phyloP scores from a whole-genome alignment of 1,140 invertebrate genomes.

The Rhynchophorus ferrugineus region DNA sequence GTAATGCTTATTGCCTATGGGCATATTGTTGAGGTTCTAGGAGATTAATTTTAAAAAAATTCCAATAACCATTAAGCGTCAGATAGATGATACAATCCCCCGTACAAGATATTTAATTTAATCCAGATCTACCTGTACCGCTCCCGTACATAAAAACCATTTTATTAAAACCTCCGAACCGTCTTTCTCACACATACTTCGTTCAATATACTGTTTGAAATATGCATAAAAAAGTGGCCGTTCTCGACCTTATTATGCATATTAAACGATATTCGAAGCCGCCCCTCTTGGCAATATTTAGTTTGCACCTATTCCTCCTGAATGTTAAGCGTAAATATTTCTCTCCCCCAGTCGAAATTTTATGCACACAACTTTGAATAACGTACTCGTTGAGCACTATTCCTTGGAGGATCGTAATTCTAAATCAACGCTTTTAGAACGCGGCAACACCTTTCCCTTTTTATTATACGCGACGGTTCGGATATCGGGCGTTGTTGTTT shows the following conservation, averaged over 20 bases:
- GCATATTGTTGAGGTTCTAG: no score
- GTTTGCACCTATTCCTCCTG: background rate
- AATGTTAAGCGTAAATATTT: background rate
- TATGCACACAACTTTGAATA: background rate
- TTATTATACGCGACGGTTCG: no score
- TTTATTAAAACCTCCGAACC: background rate
- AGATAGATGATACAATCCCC: background rate
- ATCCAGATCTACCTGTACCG: background rate
- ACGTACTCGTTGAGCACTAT: background rate
- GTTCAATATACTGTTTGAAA: background rate
- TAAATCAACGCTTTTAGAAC: no score
- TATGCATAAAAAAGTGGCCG: background rate
- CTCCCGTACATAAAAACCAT: background rate
- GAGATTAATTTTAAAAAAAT: no score
- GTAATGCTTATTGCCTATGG: no score
- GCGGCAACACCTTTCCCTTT: no score
- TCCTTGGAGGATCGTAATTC: background rate
- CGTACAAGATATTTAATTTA: background rate
- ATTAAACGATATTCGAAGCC: background rate
- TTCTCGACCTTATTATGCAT: background rate
- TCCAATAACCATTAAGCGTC: no score
- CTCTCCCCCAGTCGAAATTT: background rate
- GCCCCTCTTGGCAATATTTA: background rate
- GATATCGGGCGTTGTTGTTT: no score
- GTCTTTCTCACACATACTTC: background rate